A percentile compares a stretch with the other conserved stretches of the same genome.
Evolutionary conservation across 2,888 invertebrate species (phyloP).

Genomic region (Gymnoscelis rufifasciata): DNA sequence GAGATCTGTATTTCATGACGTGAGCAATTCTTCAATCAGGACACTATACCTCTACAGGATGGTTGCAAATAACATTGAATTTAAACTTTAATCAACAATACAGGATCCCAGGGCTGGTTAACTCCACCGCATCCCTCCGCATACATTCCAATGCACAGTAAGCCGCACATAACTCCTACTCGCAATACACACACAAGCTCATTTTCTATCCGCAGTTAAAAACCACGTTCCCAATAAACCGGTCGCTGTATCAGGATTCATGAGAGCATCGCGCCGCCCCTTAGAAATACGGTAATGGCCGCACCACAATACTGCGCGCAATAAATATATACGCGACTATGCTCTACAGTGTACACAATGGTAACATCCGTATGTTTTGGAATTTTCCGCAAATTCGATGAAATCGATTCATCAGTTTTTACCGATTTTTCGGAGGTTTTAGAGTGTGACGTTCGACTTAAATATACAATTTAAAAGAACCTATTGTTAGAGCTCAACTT

Average conservation of each 20-base stretch:
- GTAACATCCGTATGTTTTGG: too few relatives aligned
- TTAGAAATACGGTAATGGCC: slow-evolving; percentile 75
- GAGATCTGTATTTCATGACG: too few relatives aligned
- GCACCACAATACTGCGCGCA: slow-evolving; percentile 75
- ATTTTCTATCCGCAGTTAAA: slow-evolving; percentile 38
- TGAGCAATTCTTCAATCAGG: too few relatives aligned
- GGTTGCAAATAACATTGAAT: too few relatives aligned
- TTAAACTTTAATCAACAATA: too few relatives aligned
- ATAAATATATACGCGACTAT: slow-evolving; percentile 73
- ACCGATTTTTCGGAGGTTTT: too few relatives aligned
- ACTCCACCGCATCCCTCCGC: not conserved
- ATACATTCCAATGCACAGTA: slow-evolving; percentile 3
- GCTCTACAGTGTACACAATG: slow-evolving; percentile 25
- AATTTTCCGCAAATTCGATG: too few relatives aligned
- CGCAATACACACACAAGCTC: slow-evolving; percentile 29
- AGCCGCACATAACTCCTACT: slow-evolving; percentile 20
- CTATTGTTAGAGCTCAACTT: too few relatives aligned
- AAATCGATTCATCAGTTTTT: too few relatives aligned
- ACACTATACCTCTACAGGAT: too few relatives aligned
- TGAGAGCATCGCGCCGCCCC: slow-evolving; percentile 68
- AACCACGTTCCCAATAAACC: slow-evolving; percentile 51
- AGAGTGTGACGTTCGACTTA: too few relatives aligned
- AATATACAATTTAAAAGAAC: too few relatives aligned
- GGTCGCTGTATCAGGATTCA: slow-evolving; percentile 75
- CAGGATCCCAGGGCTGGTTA: not conserved